These are phyloP conservation scores for Sipha flava DNA, from an alignment of 1,140 invertebrate genomes.

Conservation along the genomic window DNA sequence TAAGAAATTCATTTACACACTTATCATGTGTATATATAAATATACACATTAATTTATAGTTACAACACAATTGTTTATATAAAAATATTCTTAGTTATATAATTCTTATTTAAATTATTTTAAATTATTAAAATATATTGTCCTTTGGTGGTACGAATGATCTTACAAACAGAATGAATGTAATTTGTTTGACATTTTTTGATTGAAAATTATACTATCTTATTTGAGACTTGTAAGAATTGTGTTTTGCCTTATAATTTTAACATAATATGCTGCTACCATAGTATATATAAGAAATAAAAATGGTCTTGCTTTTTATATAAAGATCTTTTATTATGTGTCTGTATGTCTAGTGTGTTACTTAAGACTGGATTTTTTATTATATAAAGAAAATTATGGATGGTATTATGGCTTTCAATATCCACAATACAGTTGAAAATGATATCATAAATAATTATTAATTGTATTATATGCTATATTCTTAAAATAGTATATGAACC, in stretches of 20 bases:
- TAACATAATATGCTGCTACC: not conserved
- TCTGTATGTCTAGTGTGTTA: not conserved
- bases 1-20: not conserved
- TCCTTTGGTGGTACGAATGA: not conserved
- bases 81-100: not conserved
- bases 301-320: not conserved
- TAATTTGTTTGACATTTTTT: conserved; percentile 16
- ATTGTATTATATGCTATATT: not conserved
- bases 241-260: not conserved
- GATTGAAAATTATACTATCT: conserved; percentile 1
- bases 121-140: not conserved
- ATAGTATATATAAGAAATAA: not conserved
- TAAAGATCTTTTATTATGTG: not conserved
- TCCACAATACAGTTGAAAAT: not conserved
- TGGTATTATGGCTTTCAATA: conserved; percentile 19
- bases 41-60: not conserved
- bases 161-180: not conserved
- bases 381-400: not conserved
- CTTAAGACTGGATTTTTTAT: not conserved
- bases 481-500: not conserved
- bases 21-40: too few relatives aligned
- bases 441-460: not conserved
- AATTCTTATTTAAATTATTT: not conserved
- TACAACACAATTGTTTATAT: not conserved
- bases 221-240: not conserved